Percentiles rank a stretch among this genome's conserved stretches.
These are phyloP conservation scores for Erythrocercus mccallii DNA, from an alignment of 2,113 vertebrate species.

Conservation along the genomic window DNA sequence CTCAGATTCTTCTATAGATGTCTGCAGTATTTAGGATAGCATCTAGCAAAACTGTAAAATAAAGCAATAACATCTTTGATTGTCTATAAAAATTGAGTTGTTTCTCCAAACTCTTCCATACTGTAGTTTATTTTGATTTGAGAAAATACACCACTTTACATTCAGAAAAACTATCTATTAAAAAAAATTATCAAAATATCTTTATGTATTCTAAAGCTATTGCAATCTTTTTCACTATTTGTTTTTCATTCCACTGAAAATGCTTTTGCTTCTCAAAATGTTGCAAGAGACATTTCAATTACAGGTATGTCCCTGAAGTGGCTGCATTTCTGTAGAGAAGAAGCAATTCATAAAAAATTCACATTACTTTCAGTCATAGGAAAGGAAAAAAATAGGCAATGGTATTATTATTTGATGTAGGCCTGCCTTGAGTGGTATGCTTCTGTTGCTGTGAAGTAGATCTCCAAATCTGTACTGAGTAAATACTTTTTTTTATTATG, in stretches of 20 bases:
- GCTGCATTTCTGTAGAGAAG: background rate
- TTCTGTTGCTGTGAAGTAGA: background rate
- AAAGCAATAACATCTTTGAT: background rate
- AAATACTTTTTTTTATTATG: background rate
- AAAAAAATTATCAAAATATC: background rate
- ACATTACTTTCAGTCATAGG: background rate
- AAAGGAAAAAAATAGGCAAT: background rate
- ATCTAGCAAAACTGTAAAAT: background rate
- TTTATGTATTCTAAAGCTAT: background rate
- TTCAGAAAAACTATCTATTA: background rate
- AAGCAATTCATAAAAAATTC: background rate
- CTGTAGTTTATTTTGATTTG: background rate
- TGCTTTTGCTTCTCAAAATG: background rate
- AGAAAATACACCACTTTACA: background rate
- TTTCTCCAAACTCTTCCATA: background rate
- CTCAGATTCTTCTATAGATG: background rate
- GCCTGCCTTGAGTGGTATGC: background rate
- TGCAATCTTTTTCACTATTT: background rate
- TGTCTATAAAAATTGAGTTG: background rate
- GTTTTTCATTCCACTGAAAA: background rate
- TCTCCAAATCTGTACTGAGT: background rate
- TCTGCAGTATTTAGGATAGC: background rate
- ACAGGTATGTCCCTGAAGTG: background rate
- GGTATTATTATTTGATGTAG: background rate
- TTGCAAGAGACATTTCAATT: background rate